phyloP scores from a whole-genome alignment of 2,113 vertebrate species.

The Nematolebias whitei region DNA sequence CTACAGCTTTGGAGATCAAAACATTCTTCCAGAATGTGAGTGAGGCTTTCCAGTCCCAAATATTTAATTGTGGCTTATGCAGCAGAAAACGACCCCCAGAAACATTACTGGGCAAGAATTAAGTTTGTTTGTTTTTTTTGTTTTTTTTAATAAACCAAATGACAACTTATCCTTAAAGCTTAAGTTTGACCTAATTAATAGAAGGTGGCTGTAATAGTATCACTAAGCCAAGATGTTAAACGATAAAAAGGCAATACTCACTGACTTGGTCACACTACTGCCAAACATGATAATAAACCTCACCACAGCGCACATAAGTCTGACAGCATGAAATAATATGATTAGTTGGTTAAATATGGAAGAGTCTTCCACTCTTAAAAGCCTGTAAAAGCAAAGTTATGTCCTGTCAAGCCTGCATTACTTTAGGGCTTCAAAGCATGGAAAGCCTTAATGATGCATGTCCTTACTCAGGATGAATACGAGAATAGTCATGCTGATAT shows the following conservation, averaged over 20 bases:
- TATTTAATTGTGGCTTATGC: background rate
- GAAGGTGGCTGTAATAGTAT: background rate
- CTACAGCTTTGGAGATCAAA: background rate
- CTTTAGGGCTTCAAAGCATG: constrained; percentile 18
- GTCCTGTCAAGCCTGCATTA: constrained; percentile 44
- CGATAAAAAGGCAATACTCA: background rate
- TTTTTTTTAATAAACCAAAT: background rate
- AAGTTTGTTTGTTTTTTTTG: too few species aligned
- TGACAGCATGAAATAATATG: constrained; percentile 28
- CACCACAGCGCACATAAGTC: constrained; percentile 10
- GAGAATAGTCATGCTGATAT: constrained; percentile 33
- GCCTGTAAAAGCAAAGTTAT: constrained; percentile 66
- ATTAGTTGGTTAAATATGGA: constrained; percentile 38
- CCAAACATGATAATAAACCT: background rate
- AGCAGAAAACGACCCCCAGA: background rate
- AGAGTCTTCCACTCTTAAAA: constrained; percentile 31
- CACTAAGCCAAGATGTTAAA: background rate
- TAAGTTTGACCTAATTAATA: background rate
- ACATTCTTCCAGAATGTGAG: background rate
- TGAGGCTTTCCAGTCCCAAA: background rate
- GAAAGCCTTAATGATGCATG: constrained; percentile 58
- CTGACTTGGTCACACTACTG: background rate
- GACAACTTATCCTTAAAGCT: background rate
- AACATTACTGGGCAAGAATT: too few species aligned
- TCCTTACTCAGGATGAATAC: constrained; percentile 20